phyloP scores from a whole-genome alignment of 2,797 vertebrate species.

The Lithobates pipiens region DNA sequence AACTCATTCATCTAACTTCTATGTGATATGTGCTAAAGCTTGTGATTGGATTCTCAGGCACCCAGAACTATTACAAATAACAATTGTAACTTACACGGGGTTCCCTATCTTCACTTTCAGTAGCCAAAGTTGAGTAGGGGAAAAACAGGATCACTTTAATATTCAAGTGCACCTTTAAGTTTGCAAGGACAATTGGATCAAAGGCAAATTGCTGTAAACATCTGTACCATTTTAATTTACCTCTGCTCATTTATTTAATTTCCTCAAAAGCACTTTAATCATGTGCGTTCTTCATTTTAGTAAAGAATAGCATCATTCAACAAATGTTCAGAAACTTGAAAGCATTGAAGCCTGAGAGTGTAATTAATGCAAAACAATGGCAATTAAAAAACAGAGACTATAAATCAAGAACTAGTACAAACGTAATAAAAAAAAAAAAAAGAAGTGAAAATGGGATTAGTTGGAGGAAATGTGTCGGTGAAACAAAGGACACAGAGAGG shows the following conservation, averaged over 20 bases:
- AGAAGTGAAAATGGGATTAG: conserved; percentile 35
- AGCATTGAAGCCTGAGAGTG: background rate
- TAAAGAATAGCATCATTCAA: conserved; percentile 7
- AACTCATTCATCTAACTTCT: no score
- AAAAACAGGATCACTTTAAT: no score
- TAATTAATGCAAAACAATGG: conserved; percentile 39
- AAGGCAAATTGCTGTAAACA: background rate
- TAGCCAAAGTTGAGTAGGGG: no score
- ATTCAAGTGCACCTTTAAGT: background rate
- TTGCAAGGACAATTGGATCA: background rate
- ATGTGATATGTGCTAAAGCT: no score
- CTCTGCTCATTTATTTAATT: background rate
- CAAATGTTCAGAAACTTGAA: conserved; percentile 6
- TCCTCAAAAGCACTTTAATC: background rate
- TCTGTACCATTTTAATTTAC: background rate
- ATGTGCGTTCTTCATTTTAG: background rate
- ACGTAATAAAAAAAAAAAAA: background rate
- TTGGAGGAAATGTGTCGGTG: background rate
- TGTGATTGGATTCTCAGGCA: no score
- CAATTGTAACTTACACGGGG: no score
- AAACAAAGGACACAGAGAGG: background rate
- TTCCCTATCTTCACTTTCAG: no score
- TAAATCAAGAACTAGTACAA: conserved; percentile 19
- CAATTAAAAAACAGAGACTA: conserved; percentile 2
- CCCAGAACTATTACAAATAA: no score